Evolutionary conservation across 2,888 invertebrate genomes (phyloP).

Genomic region (Ichneumoninae sp.): DNA sequence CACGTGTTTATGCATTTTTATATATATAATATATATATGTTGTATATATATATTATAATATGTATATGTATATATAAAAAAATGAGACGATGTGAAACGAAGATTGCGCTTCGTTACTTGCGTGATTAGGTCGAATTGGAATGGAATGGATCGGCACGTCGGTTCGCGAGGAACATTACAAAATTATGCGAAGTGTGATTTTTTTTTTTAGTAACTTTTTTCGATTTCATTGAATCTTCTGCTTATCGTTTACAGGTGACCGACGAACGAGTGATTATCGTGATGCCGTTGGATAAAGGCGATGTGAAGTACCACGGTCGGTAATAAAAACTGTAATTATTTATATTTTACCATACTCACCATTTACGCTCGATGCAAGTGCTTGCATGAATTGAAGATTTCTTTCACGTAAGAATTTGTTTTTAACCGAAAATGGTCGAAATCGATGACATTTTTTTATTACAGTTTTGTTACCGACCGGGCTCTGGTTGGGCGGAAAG

Average conservation of each 20-base stretch:
- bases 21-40: slow-evolving; percentile 62
- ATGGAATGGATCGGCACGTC: slow-evolving; percentile 67
- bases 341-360: no score
- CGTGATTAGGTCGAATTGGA: slow-evolving; percentile 68
- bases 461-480: no score
- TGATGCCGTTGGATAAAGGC: slow-evolving; percentile 13
- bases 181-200: slow-evolving; percentile 42
- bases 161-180: slow-evolving; percentile 31
- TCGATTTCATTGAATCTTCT: slow-evolving; percentile 24
- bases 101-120: slow-evolving; percentile 38
- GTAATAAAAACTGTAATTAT: no score
- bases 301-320: neutral
- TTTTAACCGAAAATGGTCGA: no score
- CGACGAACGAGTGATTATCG: slow-evolving; percentile 25
- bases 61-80: slow-evolving; percentile 56
- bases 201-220: neutral
- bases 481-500: no score
- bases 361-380: no score
- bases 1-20: slow-evolving; percentile 54
- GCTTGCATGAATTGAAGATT: no score
- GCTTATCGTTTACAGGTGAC: neutral
- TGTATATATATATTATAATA: no score
- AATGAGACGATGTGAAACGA: slow-evolving; percentile 57
- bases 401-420: no score
- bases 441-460: no score